phyloP scores from a whole-genome alignment of 2,113 vertebrate genomes.

The Microcebus ravelobensis region DNA sequence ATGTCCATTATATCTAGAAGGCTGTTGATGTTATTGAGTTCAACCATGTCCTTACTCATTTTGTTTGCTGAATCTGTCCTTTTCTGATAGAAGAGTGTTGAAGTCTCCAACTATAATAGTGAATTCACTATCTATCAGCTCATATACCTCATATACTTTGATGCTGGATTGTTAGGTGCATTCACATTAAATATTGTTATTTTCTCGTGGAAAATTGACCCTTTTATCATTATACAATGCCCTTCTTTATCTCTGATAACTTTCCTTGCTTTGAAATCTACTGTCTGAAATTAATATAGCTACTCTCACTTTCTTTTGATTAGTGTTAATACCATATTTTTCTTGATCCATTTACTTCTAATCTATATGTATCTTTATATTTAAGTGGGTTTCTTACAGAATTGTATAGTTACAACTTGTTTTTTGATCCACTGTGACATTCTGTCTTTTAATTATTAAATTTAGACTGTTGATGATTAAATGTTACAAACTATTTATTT shows the following conservation, averaged over 20 bases:
- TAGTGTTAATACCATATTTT: not conserved
- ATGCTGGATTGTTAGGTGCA: not conserved
- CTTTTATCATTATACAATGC: not conserved
- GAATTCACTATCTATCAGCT: not conserved
- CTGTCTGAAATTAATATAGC: not conserved
- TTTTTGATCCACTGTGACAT: not conserved
- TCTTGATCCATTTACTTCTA: not conserved
- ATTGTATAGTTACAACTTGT: not conserved
- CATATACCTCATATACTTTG: not conserved
- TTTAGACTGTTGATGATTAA: not conserved
- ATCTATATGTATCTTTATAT: not conserved
- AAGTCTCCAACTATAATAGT: not conserved
- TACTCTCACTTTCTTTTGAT: not conserved
- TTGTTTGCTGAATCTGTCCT: not conserved
- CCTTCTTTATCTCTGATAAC: not conserved
- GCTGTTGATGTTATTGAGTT: not conserved
- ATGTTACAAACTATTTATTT: not conserved
- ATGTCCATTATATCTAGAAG: not conserved
- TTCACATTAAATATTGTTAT: not conserved
- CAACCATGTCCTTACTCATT: not conserved
- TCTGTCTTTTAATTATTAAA: not conserved
- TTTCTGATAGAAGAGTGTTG: not conserved
- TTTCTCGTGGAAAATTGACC: not conserved
- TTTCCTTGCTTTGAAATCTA: not conserved
- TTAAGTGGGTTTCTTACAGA: not conserved